Conservation (phyloP, 2,888 invertebrate genomes). For the Mallateleia sp. region DNA sequence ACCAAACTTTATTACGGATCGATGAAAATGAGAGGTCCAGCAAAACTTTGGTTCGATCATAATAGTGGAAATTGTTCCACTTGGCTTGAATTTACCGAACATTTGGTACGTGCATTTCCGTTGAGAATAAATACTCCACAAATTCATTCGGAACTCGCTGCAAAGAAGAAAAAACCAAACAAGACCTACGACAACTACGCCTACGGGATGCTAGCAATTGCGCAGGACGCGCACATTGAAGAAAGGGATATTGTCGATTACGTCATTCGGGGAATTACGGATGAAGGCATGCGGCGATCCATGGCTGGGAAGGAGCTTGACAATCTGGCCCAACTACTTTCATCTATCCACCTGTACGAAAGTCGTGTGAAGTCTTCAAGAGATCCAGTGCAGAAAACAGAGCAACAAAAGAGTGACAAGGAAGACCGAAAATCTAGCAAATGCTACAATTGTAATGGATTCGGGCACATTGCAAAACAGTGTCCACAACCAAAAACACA, state of each 20-base stretch:
- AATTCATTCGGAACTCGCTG: neutral
- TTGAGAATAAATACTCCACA: neutral
- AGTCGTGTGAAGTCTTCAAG: neutral
- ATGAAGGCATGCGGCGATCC: slow-evolving; percentile 1
- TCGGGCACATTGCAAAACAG: neutral
- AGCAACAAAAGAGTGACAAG: no score
- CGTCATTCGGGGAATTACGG: slow-evolving; percentile 14
- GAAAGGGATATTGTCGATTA: slow-evolving; percentile 5
- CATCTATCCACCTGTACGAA: neutral
- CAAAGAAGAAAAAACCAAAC: slow-evolving; percentile 17
- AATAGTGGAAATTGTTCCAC: slow-evolving; percentile 6
- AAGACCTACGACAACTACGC: slow-evolving; percentile 38
- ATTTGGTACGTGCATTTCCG: slow-evolving; percentile 7
- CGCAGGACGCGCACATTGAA: no score
- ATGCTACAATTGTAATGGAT: neutral
- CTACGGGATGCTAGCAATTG: slow-evolving; percentile 45
- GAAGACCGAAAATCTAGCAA: neutral
- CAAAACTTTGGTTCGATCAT: slow-evolving; percentile 34
- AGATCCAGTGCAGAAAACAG: no score
- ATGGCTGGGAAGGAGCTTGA: neutral
- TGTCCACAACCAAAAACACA: neutral
- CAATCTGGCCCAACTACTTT: neutral
- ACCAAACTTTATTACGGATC: slow-evolving; percentile 6
- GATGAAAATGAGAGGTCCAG: slow-evolving; percentile 27
- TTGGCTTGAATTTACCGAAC: neutral